A percentile compares a stretch with the other conserved stretches of the same genome.
Conservation (phyloP, 2,888 invertebrate genomes). For the Tachina lurida region DNA sequence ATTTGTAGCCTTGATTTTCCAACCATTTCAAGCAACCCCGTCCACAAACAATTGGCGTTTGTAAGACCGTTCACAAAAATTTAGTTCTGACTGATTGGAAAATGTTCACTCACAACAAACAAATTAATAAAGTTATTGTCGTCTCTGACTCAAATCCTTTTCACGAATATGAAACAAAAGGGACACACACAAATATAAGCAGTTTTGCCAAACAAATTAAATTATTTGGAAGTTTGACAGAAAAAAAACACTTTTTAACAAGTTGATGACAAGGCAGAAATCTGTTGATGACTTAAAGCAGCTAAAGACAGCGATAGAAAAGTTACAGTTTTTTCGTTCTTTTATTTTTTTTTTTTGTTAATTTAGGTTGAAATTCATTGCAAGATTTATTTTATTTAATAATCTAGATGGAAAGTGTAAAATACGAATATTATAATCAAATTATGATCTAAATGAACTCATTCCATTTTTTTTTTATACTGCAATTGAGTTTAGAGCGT, state of each 20-base stretch:
- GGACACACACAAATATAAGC: slow-evolving; percentile 10
- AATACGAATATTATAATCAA: background rate
- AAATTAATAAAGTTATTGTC: background rate
- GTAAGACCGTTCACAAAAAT: background rate
- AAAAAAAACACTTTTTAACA: background rate
- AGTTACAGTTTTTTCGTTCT: background rate
- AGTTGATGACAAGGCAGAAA: background rate
- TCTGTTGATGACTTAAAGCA: background rate
- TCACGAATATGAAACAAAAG: background rate
- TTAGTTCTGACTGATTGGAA: background rate
- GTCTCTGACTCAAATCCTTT: background rate
- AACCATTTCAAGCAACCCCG: background rate
- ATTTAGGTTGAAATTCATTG: background rate
- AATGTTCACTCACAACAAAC: slow-evolving; percentile 20
- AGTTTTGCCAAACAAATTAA: background rate
- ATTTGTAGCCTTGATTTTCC: background rate
- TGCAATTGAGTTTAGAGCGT: too few species aligned
- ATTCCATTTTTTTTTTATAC: background rate
- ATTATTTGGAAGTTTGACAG: background rate
- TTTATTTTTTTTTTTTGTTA: too few species aligned
- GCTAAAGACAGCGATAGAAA: background rate
- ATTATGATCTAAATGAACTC: background rate
- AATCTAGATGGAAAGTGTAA: background rate
- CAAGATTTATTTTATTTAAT: slow-evolving; percentile 4
- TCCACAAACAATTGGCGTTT: background rate